Conservation (phyloP, 2,113 vertebrate species). For the Clarias magur region DNA sequence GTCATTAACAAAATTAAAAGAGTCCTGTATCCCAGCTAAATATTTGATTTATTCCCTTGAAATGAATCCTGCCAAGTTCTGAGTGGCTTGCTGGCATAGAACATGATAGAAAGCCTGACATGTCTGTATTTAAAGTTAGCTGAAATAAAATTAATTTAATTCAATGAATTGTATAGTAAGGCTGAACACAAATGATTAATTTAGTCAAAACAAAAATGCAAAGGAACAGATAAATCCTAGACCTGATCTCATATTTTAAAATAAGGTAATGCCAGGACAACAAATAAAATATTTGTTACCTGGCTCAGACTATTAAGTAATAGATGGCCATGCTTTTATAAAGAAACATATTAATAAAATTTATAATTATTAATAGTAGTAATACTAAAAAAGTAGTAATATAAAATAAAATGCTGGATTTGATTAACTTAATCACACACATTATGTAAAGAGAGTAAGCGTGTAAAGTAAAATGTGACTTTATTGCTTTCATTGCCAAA, state of each 20-base stretch:
- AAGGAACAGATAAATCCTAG: constrained; percentile 30
- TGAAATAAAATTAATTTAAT: constrained; percentile 56
- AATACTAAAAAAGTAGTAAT: neutral
- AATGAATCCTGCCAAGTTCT: constrained; percentile 57
- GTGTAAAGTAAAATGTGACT: neutral
- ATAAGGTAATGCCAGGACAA: neutral
- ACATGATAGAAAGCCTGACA: constrained; percentile 32
- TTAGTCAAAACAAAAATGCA: constrained; percentile 48
- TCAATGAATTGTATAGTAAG: constrained; percentile 47
- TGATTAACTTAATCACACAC: neutral
- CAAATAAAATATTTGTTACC: neutral
- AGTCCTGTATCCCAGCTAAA: constrained; percentile 61
- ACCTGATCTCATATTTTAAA: neutral
- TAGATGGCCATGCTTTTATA: neutral
- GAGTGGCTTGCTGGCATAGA: constrained; percentile 69
- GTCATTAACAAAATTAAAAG: constrained; percentile 69
- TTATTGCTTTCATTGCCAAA: neutral
- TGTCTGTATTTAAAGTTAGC: constrained; percentile 53
- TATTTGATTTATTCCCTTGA: constrained; percentile 55
- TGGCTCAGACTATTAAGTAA: neutral
- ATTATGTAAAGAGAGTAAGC: neutral
- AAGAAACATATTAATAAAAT: neutral
- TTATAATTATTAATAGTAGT: no score
- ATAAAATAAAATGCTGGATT: neutral
- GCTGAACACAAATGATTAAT: constrained; percentile 58